Evolutionary conservation across 2,797 vertebrate species (phyloP), one percentile per base, ranked within the genome.

Genomic region (Gallinago solitaria): DNA sequence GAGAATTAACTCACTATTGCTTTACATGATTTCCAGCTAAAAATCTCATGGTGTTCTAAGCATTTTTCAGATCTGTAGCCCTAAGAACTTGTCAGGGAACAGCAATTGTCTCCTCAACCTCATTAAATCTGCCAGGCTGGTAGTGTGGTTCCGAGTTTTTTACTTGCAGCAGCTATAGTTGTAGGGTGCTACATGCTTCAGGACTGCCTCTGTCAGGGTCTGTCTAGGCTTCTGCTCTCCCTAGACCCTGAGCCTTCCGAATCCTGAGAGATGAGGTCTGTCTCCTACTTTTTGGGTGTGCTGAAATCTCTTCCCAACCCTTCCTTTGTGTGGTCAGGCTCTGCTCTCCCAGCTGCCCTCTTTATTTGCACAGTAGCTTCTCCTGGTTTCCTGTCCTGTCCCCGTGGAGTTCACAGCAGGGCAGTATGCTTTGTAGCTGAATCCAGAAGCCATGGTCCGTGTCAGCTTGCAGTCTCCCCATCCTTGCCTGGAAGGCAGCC

Each of bases 401-500:
- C 67, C 89, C 15, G 2, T 41, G 70, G 41, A 73, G 83, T 74
- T 91, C 91, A 76, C 80, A 84, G 91, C 81, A 77, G 94, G 93
- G 54, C 90, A 83, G 56, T 23, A 43, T 51, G 68, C 94, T 98
- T 96, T 95, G 82, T 91, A 93, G 93, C 86, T 87, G 74, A 71
- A 93, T 96, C 92, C 87, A 93, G 93, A 96, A 96, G 86, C 88
- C n/a, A 5, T 76, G 33, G 83, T 94, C 79, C 30, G 9, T 93
- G 93, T 95, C 90, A 90, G 89, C 81, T 82, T 88, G n/a, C 64
- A 93, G 56, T 92, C 82, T 95, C 89, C 80, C 78, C 35, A 45
- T 97, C 76, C 75, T 95, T 93, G 79, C 79, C 39, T 96, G 97
- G 96, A 97, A 92, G 77, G 85, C 90, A 96, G 97, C 96, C 97